A percentile compares a stretch with the other conserved stretches of the same genome.
These are phyloP conservation scores for Peromyscus polionotus DNA, from an alignment of 2,113 vertebrate genomes.

Conservation along the genomic window DNA sequence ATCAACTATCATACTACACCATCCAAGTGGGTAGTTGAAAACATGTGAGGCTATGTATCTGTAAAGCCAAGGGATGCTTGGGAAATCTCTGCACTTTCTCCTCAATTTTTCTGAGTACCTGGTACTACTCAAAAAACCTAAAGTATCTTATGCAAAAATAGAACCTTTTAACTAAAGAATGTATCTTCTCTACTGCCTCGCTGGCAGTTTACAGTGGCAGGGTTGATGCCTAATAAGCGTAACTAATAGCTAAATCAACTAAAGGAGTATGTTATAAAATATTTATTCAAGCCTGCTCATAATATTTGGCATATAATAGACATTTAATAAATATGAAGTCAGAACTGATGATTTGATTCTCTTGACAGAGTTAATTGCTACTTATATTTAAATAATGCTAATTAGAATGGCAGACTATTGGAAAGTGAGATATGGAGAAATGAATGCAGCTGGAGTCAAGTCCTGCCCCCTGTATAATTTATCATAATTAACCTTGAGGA, in stretches of 20 bases:
- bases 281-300: neutral
- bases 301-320: conserved; percentile 31
- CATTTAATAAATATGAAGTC: conserved; percentile 57
- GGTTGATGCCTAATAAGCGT: neutral
- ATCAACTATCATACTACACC: neutral
- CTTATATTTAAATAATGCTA: conserved; percentile 54
- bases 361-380: conserved; percentile 63
- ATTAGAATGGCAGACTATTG: conserved; percentile 43
- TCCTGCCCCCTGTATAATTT: neutral
- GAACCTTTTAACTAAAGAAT: neutral
- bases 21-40: neutral
- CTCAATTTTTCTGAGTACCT: neutral
- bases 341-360: neutral
- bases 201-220: neutral
- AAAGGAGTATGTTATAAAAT: conserved; percentile 49
- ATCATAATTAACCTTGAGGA: neutral
- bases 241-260: conserved; percentile 10
- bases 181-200: neutral
- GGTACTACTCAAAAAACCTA: neutral
- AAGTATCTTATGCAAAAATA: neutral
- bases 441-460: neutral
- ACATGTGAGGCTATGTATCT: neutral
- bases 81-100: neutral
- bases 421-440: neutral
- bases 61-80: accelerated